A percentile compares a stretch with the other conserved stretches of the same genome.
These are phyloP conservation scores for Naja naja DNA, from an alignment of 2,113 vertebrate species.

Conservation along the genomic window DNA sequence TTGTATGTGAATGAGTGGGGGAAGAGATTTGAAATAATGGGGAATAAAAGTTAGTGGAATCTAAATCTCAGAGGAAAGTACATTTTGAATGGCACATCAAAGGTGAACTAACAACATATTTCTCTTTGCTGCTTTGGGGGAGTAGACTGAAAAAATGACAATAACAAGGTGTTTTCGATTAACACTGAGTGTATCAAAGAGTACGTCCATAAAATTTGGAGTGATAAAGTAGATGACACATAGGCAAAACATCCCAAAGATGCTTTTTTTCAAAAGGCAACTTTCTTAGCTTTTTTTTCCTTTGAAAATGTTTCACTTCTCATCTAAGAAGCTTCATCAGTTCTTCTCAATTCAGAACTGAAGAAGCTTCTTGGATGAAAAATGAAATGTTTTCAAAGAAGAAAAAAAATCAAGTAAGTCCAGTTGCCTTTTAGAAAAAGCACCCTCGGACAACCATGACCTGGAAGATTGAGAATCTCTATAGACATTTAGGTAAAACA, in stretches of 20 bases:
- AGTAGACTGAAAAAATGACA: not conserved
- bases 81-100: not conserved
- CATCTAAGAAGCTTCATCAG: not conserved
- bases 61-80: not conserved
- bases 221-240: not conserved
- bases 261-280: not conserved
- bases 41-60: not conserved
- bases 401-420: not conserved
- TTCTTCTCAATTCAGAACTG: not conserved
- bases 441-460: not conserved
- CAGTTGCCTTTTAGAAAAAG: not conserved
- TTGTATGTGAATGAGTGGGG: not conserved
- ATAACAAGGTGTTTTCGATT: not conserved
- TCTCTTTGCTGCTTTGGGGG: not conserved
- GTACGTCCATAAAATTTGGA: not conserved
- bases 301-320: not conserved
- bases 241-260: not conserved
- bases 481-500: not conserved
- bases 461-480: not conserved
- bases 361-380: not conserved
- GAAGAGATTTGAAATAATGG: not conserved
- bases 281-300: not conserved
- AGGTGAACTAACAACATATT: not conserved
- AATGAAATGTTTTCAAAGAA: not conserved
- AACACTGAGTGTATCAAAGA: not conserved